Evolutionary conservation across 1,140 invertebrate species (phyloP).

Genomic region (Temnothorax longispinosus): DNA sequence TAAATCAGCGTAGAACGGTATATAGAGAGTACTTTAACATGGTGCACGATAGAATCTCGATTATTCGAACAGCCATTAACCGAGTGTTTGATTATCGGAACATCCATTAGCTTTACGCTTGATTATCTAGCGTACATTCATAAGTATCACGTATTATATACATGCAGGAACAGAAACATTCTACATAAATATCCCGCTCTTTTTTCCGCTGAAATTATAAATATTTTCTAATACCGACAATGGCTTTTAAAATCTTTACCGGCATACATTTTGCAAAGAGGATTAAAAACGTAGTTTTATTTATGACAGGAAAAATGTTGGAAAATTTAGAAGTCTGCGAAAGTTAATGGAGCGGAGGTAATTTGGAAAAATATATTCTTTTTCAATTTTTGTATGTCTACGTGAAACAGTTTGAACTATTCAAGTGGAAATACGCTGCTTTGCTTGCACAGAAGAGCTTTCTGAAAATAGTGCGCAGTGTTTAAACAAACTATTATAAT

Average conservation of each 20-base stretch:
- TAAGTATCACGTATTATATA: constrained; percentile 17
- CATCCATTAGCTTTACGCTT: constrained; percentile 52
- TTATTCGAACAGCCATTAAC: constrained; percentile 53
- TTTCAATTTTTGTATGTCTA: constrained; percentile 6
- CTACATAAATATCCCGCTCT: constrained; percentile 13
- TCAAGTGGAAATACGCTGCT: background rate
- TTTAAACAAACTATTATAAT: constrained; percentile 5
- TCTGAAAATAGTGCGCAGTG: background rate
- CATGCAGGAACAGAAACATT: background rate
- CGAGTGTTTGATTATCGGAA: constrained; percentile 45
- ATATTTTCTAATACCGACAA: constrained; percentile 17
- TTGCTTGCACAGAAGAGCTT: background rate
- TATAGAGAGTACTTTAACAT: constrained; percentile 51
- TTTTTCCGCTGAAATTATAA: background rate
- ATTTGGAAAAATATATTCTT: constrained; percentile 2
- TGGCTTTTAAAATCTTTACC: constrained; percentile 11
- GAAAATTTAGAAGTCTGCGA: background rate
- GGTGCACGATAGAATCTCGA: constrained; percentile 40
- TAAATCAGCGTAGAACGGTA: constrained; percentile 36
- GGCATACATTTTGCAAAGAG: background rate
- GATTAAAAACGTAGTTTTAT: background rate
- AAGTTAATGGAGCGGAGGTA: constrained; percentile 7
- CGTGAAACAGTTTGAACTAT: constrained; percentile 7
- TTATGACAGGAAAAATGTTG: background rate
- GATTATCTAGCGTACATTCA: constrained; percentile 26